These are phyloP conservation scores for Protobothrops mucrosquamatus DNA, from an alignment of 2,113 vertebrate species.

Conservation along the genomic window DNA sequence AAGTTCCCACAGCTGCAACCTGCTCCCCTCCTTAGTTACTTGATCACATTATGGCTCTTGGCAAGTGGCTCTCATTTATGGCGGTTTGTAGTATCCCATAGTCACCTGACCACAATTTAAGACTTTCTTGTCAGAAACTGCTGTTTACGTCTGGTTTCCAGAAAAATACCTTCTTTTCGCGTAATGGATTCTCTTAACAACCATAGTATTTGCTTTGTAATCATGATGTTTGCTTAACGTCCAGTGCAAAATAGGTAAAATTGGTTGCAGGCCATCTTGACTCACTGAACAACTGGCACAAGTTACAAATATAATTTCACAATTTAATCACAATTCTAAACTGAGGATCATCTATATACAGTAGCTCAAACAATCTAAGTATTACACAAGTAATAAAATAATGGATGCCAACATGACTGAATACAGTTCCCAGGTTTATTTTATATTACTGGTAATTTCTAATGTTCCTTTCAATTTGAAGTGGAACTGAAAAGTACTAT, in stretches of 20 bases:
- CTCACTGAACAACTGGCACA: not conserved
- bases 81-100: not conserved
- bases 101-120: not conserved
- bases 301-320: not conserved
- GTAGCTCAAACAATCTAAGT: not conserved
- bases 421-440: constrained; percentile 19
- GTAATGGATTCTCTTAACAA: not conserved
- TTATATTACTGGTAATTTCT: constrained; percentile 51
- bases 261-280: not conserved
- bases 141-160: not conserved
- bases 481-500: not conserved
- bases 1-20: not conserved
- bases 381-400: not conserved
- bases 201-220: not conserved
- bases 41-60: not conserved
- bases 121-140: not conserved
- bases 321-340: not conserved
- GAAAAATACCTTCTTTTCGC: not conserved
- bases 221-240: not conserved
- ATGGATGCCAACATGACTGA: not conserved
- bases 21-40: not conserved
- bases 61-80: not conserved
- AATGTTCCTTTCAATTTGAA: not conserved
- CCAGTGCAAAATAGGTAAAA: not conserved
- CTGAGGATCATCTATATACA: not conserved